Evolutionary conservation across 2,113 vertebrate genomes (phyloP).

Genomic region (Kryptolebias marmoratus): DNA sequence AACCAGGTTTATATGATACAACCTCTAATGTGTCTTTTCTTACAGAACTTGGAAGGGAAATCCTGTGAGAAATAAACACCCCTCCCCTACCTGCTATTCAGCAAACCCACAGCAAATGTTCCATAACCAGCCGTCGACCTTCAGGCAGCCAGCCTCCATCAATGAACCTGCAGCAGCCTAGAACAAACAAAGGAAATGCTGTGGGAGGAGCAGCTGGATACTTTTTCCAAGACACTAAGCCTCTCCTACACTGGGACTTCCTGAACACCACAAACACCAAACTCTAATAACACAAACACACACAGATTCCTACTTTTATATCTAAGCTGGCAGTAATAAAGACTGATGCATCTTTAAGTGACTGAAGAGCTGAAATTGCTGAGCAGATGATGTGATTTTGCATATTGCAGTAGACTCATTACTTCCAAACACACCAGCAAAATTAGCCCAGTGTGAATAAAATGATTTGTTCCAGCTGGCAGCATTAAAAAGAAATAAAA

Average conservation of each 20-base stretch:
- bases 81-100: constrained; percentile 4
- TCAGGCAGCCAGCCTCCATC: constrained; percentile 25
- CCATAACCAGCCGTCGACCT: constrained; percentile 25
- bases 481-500: constrained; percentile 49
- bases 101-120: constrained; percentile 15
- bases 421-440: constrained; percentile 52
- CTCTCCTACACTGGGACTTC: constrained; percentile 28
- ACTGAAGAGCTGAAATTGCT: constrained; percentile 14
- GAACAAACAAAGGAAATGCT: constrained; percentile 50
- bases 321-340: constrained; percentile 17
- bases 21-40: constrained; percentile 32
- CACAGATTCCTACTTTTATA: constrained; percentile 4
- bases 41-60: constrained; percentile 43
- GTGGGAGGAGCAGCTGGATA: constrained; percentile 15
- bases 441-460: constrained; percentile 54
- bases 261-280: constrained; percentile 26
- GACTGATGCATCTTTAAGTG: constrained; percentile 18
- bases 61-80: constrained; percentile 28
- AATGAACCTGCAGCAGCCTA: constrained; percentile 17
- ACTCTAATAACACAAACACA: constrained; percentile 6
- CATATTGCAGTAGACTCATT: constrained; percentile 32
- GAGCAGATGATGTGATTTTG: constrained; percentile 35
- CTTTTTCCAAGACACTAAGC: constrained; percentile 19
- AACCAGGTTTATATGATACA: neutral
- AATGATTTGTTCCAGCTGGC: constrained; percentile 56